Percentiles rank a stretch among this genome's conserved stretches.
Conservation (phyloP, 2,113 vertebrate genomes). For the Carlito syrichta region DNA sequence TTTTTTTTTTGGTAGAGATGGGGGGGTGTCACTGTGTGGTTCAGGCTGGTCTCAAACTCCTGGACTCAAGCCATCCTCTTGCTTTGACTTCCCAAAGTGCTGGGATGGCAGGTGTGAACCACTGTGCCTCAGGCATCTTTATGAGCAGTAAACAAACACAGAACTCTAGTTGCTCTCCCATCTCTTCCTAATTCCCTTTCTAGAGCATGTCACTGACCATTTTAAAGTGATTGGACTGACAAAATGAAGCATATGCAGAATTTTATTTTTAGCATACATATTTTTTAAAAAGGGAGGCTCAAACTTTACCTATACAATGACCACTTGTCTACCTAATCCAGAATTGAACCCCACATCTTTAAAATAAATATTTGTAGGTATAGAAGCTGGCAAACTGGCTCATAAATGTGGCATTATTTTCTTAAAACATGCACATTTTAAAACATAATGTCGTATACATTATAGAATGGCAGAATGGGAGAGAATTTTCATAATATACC, state of each 20-base stretch:
- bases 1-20: too few relatives aligned
- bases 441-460: neutral
- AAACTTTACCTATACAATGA: too few relatives aligned
- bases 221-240: neutral
- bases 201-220: neutral
- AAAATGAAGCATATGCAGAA: neutral
- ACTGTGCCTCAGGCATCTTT: neutral
- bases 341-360: too few relatives aligned
- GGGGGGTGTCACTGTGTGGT: too few relatives aligned
- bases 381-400: too few relatives aligned
- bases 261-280: neutral
- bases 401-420: too few relatives aligned
- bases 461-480: neutral
- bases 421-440: too few relatives aligned
- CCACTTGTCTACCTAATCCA: too few relatives aligned
- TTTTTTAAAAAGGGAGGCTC: too few relatives aligned
- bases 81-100: too few relatives aligned
- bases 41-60: neutral
- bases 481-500: neutral
- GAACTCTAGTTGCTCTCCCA: neutral
- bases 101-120: neutral
- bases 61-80: too few relatives aligned
- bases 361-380: too few relatives aligned
- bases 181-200: neutral
- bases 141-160: neutral